phyloP scores from a whole-genome alignment of 1,140 invertebrate species.

The Brachionus koreanus region DNA sequence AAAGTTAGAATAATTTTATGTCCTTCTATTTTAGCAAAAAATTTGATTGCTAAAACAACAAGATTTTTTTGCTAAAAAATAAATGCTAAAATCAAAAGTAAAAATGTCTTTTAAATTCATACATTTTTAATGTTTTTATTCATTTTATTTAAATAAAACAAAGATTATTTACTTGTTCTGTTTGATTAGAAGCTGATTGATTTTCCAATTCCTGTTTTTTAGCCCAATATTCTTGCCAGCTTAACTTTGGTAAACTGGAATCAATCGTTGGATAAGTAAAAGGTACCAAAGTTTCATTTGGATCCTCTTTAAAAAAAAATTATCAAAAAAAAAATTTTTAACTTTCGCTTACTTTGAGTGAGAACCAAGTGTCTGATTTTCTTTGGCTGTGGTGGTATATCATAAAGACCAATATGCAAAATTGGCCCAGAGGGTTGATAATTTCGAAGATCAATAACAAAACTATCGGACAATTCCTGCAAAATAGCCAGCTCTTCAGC shows the following conservation, averaged over 20 bases:
- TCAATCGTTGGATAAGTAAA: constrained; percentile 4
- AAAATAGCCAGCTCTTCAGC: neutral
- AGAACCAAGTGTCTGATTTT: constrained; percentile 53
- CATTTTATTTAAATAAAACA: neutral
- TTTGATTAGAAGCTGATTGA: neutral
- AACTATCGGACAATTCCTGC: constrained; percentile 50
- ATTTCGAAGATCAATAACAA: constrained; percentile 55
- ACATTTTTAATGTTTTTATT: neutral
- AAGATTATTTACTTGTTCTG: neutral
- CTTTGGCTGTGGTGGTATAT: constrained; percentile 57
- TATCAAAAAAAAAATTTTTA: neutral
- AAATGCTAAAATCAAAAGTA: too few relatives aligned
- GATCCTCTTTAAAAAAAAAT: neutral
- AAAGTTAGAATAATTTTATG: too few relatives aligned
- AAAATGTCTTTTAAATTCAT: neutral
- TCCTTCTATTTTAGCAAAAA: too few relatives aligned
- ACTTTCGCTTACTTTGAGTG: constrained; percentile 49
- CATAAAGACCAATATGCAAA: constrained; percentile 54
- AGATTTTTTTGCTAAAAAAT: too few relatives aligned
- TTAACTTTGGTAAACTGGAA: neutral
- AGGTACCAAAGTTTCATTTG: neutral
- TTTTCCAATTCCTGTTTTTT: constrained; percentile 31
- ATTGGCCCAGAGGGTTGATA: constrained; percentile 53
- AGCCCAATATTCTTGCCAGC: constrained; percentile 29
- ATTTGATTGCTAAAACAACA: too few relatives aligned